These are phyloP conservation scores for Craniophora ligustri DNA, from an alignment of 2,888 invertebrate species.

Conservation along the genomic window DNA sequence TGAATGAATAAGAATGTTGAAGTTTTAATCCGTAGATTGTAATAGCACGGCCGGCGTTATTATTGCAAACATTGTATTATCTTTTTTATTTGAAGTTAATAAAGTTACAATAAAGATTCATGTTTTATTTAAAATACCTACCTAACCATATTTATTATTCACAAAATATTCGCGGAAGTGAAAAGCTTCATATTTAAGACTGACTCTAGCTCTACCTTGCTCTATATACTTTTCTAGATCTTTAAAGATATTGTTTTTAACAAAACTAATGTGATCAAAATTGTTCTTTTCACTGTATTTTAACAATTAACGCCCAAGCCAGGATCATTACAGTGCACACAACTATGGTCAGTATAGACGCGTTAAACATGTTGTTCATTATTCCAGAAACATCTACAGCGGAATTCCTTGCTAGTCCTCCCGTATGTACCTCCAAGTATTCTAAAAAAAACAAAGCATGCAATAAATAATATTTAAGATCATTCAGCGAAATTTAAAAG, in stretches of 20 bases:
- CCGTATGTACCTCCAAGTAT: not conserved
- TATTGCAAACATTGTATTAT: constrained; percentile 82
- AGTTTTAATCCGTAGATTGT: constrained; percentile 79
- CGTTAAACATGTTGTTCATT: constrained; percentile 56
- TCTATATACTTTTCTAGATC: no score
- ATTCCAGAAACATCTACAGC: constrained; percentile 55
- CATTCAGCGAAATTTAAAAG: no score
- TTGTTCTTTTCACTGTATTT: constrained; percentile 56
- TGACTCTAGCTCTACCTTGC: no score
- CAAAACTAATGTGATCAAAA: no score
- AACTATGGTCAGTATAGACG: constrained; percentile 58
- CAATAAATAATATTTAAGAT: no score
- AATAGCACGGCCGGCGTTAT: constrained; percentile 83
- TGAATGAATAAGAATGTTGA: constrained; percentile 75
- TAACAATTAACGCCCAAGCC: constrained; percentile 57
- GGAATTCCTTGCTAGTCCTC: constrained; percentile 26
- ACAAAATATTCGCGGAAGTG: no score
- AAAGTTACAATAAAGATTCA: constrained; percentile 77
- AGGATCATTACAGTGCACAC: constrained; percentile 56
- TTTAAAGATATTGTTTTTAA: no score
- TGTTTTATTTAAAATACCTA: constrained; percentile 48
- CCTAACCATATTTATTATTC: no score
- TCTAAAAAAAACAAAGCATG: not conserved
- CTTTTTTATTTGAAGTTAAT: constrained; percentile 83
- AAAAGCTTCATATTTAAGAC: no score